Conservation (phyloP, 2,888 invertebrate genomes). For the Unio pictorum region DNA sequence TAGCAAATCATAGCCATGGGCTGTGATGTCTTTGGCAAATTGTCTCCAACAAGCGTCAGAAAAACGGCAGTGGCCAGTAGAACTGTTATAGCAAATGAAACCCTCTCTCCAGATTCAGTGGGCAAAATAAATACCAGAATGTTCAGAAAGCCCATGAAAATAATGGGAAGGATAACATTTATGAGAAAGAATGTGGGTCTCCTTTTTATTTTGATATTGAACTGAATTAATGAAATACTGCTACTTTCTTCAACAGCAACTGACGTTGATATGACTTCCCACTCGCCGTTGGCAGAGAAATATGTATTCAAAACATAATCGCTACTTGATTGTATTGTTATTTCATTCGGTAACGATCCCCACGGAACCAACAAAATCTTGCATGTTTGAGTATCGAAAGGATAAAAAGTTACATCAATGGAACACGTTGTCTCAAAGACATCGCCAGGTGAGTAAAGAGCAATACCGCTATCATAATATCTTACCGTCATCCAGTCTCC, state of each 20-base stretch:
- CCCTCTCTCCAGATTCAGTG: constrained; percentile 21
- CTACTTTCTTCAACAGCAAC: not conserved
- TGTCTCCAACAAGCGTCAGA: constrained; percentile 24
- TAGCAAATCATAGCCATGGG: constrained; percentile 20
- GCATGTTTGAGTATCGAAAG: constrained; percentile 25
- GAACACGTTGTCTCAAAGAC: constrained; percentile 15
- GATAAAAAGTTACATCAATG: constrained; percentile 27
- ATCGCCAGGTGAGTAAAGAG: constrained; percentile 17
- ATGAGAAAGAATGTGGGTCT: constrained; percentile 17
- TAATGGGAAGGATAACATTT: constrained; percentile 18
- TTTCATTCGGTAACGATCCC: constrained; percentile 12
- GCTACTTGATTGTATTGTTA: not conserved
- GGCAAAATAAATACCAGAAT: constrained; percentile 22
- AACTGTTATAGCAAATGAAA: constrained; percentile 24
- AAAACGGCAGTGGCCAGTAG: constrained; percentile 25
- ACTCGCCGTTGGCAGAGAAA: constrained; percentile 21
- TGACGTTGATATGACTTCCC: constrained; percentile 13
- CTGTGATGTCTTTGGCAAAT: constrained; percentile 22
- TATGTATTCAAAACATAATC: constrained; percentile 4
- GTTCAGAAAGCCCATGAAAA: constrained; percentile 20
- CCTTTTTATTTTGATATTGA: constrained; percentile 13
- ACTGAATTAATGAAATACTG: constrained; percentile 3
- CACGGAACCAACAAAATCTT: constrained; percentile 17
- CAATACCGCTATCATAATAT: constrained; percentile 12
- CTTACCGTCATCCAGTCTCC: constrained; percentile 13